phyloP scores from a whole-genome alignment of 2,113 vertebrate genomes.

The Penelope pileata region DNA sequence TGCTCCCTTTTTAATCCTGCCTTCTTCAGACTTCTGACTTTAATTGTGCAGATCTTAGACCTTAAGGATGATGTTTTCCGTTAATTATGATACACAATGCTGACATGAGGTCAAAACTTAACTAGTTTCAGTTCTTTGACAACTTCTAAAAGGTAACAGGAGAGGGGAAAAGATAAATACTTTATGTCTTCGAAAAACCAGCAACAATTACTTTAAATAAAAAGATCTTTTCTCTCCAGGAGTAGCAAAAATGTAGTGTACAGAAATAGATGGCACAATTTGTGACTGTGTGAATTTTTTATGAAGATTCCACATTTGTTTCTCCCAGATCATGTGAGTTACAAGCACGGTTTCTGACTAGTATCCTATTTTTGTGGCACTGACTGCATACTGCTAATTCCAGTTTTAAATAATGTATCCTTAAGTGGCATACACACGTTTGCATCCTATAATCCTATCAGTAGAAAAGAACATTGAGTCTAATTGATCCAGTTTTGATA shows the following conservation, averaged over 20 bases:
- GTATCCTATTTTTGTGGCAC: conserved; percentile 27
- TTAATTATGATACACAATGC: conserved; percentile 63
- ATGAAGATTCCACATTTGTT: conserved; percentile 57
- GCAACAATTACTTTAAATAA: conserved; percentile 65
- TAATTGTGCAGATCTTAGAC: conserved; percentile 59
- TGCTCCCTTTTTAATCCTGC: background rate
- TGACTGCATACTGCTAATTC: conserved; percentile 14
- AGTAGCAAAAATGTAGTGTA: conserved; percentile 27
- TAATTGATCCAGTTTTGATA: conserved; percentile 2
- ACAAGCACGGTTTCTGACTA: conserved; percentile 34
- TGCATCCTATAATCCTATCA: background rate
- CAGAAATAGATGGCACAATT: conserved; percentile 60
- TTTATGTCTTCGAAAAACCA: conserved; percentile 39
- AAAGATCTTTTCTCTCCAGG: conserved; percentile 32
- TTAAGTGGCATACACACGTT: background rate
- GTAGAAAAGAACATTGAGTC: background rate
- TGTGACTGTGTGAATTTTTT: conserved; percentile 65
- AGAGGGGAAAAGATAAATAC: conserved; percentile 44
- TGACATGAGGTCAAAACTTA: conserved; percentile 63
- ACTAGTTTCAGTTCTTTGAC: conserved; percentile 66
- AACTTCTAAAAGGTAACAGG: conserved; percentile 57
- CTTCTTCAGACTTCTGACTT: conserved; percentile 26
- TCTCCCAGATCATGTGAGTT: conserved; percentile 44
- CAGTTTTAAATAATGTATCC: conserved; percentile 20
- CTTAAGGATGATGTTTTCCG: conserved; percentile 49